Evolutionary conservation across 2,797 vertebrate species (phyloP).

Genomic region (Cheirogaleus major): DNA sequence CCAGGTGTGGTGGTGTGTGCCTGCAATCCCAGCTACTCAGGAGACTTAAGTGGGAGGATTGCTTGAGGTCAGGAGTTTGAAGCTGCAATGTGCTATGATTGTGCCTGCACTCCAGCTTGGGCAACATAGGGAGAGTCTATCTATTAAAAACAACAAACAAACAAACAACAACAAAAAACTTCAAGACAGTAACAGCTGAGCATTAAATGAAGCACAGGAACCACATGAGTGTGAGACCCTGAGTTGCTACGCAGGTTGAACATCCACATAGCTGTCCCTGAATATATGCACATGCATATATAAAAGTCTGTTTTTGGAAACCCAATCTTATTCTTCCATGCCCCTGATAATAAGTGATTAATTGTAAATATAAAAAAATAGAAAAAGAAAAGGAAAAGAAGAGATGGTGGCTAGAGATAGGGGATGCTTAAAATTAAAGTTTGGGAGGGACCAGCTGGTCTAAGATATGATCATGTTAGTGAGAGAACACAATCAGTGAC

Average conservation of each 20-base stretch:
- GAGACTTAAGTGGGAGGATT: background rate
- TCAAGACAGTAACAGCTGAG: background rate
- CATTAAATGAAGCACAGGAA: background rate
- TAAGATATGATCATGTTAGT: background rate
- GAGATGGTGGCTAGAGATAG: too few relatives aligned
- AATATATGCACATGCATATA: background rate
- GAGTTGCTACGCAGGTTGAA: rapidly evolving
- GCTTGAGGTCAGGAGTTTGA: background rate
- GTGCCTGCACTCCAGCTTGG: background rate
- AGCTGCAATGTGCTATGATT: background rate
- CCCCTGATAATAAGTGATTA: background rate
- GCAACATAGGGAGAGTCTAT: background rate
- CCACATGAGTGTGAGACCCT: background rate
- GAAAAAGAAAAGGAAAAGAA: too few relatives aligned
- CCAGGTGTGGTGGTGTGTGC: background rate
- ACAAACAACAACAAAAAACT: background rate
- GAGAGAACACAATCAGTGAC: too few relatives aligned
- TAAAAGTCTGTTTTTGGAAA: background rate
- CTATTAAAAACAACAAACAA: background rate
- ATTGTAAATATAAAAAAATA: background rate
- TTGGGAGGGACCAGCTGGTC: background rate
- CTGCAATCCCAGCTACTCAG: background rate
- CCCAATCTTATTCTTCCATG: background rate
- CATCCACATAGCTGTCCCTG: background rate
- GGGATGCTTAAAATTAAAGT: background rate